Base-by-base conservation (phyloP, 2,113 vertebrate species). In the Zosterops hypoxanthus region DNA sequence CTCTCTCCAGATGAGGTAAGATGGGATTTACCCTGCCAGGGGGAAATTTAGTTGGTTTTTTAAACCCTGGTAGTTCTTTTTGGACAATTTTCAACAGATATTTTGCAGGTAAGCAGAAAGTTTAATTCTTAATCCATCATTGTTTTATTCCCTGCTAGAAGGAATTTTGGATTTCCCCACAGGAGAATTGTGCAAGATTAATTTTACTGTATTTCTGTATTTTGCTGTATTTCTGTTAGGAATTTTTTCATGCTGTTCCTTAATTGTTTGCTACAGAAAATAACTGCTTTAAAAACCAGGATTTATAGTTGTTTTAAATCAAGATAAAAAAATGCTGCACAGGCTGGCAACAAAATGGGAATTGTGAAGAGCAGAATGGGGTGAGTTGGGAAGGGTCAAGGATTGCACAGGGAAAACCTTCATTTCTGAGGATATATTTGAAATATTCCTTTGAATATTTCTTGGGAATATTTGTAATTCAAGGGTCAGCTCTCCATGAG, bases 1-100 rank as follows among this genome's bases (percentile, higher is more conserved):
- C 97, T 99, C 49, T 94, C 96, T 8, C 97, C 97, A 4, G 90
- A 98, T 3, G 95, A 97, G 98, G 99, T 99, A 84, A 98, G 98
- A 15, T 82, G 18, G 39, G 19, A 39, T 80, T 70, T 18, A 18
- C 13, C 34, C 33, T 77, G 8, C 16, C 36, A 24, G 53, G 20
- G 2, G 87, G 87, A 82, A n/a, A n/a, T n/a, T 65, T 69, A 53
- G 10, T 2, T 28, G 22, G 34, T 78, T 13, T 14, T 6, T 46
- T 39, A 3, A 73, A 57, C 8, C 28, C 2, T 68, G 33, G 0
- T 22, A 0, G 11, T 82, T 82, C 52, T 50, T 3, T 57, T 78
- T 31, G 26, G 18, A 56, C 33, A 68, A 4, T 24, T 71, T 64
- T 36, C 31, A 0, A 0, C 33, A 17, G 19, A 4, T 46, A 0